Base-by-base conservation (phyloP, 2,113 vertebrate species). In the Chauna torquata region DNA sequence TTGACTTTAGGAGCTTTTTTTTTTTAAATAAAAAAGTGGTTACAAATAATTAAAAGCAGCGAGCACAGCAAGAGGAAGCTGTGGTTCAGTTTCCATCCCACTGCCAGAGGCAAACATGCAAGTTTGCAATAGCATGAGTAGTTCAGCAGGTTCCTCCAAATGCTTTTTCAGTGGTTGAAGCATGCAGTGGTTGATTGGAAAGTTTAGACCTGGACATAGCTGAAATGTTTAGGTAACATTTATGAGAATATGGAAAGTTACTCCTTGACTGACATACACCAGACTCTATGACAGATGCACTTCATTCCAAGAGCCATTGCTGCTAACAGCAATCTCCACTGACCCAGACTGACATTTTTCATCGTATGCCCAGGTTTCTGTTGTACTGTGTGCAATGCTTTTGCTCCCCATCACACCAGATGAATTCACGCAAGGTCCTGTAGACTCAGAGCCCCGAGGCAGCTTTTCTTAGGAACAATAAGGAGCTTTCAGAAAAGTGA, bases 341-440 rank as follows among this genome's bases (percentile, higher is more conserved):
- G 11, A 50, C 6, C 28, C n/a, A 66, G 66, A 42, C 16, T 44
- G 71, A 25, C 3, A 1, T 55, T 49, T 62, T 49, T 74, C 16
- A 91, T 47, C 13, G 0, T 11, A 9, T 1, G 3, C 28, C 12
- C 3, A 7, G 17, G 24, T 34, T 42, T 64, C 50, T 75, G n/a
- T 34, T 32, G 24, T 23, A 49, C 12, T 13, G 34, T 2, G 8
- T 1, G 1, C 42, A 22, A 11, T 2, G 4, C 45, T 47, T 55
- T 42, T 30, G 54, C 13, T 74, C 58, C 44, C 44, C 19, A 32
- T 32, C 47, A 8, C 25, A 3, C 8, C 38, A 11, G 18, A 70
- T 27, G 38, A 71, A 54, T 23, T 52, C 70, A 82, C 13, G 18
- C 20, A 13, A 34, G 30, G 18, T 50, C 32, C 54, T 19, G 7